Evolutionary conservation across 2,797 vertebrate species (phyloP).

Genomic region (Danio aesculapii): DNA sequence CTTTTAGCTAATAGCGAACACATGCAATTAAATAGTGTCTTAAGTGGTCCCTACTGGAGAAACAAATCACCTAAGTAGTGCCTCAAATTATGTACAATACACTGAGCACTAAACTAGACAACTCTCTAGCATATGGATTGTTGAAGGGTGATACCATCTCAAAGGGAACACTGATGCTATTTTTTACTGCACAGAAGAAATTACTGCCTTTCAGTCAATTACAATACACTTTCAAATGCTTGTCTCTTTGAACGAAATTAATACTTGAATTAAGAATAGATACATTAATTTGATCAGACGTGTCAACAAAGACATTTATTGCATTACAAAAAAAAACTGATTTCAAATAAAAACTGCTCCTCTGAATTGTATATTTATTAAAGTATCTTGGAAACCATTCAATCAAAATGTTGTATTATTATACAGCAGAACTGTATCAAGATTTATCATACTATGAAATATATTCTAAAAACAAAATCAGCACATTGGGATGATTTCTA

Average conservation of each 20-base stretch:
- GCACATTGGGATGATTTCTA: neutral
- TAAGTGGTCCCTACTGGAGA: conserved; percentile 13
- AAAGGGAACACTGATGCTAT: neutral
- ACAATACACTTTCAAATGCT: neutral
- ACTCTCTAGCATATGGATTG: neutral
- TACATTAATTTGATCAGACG: neutral
- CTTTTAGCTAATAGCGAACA: conserved; percentile 50
- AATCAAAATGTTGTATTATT: neutral
- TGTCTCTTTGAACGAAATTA: neutral
- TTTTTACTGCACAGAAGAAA: neutral
- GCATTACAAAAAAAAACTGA: neutral
- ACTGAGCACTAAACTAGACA: neutral
- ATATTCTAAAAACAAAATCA: no score
- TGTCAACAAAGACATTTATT: neutral
- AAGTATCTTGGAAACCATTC: neutral
- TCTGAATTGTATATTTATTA: neutral
- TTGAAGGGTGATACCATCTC: neutral
- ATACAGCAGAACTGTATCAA: neutral
- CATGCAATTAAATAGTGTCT: conserved; percentile 51
- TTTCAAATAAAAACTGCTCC: neutral
- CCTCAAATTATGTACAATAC: neutral
- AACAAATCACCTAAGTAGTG: conserved; percentile 15
- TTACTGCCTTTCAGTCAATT: neutral
- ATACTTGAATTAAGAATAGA: neutral
- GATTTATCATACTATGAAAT: no score